These are phyloP conservation scores for Apeira syringaria DNA, from an alignment of 2,888 invertebrate genomes.

Conservation along the genomic window DNA sequence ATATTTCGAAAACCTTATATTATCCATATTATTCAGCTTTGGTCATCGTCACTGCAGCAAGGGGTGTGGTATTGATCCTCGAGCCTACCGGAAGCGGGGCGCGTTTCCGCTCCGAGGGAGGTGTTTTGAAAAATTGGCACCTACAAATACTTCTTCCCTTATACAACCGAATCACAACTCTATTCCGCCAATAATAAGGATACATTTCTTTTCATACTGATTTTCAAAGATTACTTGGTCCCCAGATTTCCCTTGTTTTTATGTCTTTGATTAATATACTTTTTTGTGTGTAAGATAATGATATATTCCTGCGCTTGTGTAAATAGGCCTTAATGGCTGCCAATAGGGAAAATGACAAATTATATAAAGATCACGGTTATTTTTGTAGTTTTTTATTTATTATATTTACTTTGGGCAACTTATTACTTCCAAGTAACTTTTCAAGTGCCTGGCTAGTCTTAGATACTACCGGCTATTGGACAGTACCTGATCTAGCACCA, in stretches of 20 bases:
- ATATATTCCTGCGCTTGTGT: slow-evolving; percentile 17
- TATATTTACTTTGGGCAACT: no score
- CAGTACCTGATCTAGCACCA: no score
- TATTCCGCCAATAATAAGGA: slow-evolving; percentile 39
- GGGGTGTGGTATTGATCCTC: slow-evolving; percentile 74
- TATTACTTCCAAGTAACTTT: no score
- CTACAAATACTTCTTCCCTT: slow-evolving; percentile 55
- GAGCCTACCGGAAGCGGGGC: slow-evolving; percentile 74
- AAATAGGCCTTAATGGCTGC: slow-evolving; percentile 26
- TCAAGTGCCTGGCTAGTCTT: no score
- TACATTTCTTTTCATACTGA: slow-evolving; percentile 13
- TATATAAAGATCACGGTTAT: background rate
- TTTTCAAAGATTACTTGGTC: slow-evolving; percentile 41
- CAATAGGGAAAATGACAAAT: slow-evolving; percentile 20
- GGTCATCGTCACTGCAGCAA: slow-evolving; percentile 59
- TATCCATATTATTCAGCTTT: slow-evolving; percentile 41
- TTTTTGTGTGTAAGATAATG: slow-evolving; percentile 28
- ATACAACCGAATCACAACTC: slow-evolving; percentile 45
- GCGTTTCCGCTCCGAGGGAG: slow-evolving; percentile 66
- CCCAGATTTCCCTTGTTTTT: slow-evolving; percentile 47
- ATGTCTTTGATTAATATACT: slow-evolving; percentile 35
- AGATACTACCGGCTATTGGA: no score
- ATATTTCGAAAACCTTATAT: background rate
- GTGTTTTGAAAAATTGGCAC: slow-evolving; percentile 83
- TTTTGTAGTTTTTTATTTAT: background rate